These are phyloP conservation scores for Xylota segnis DNA, from an alignment of 2,888 invertebrate species.

Conservation along the genomic window DNA sequence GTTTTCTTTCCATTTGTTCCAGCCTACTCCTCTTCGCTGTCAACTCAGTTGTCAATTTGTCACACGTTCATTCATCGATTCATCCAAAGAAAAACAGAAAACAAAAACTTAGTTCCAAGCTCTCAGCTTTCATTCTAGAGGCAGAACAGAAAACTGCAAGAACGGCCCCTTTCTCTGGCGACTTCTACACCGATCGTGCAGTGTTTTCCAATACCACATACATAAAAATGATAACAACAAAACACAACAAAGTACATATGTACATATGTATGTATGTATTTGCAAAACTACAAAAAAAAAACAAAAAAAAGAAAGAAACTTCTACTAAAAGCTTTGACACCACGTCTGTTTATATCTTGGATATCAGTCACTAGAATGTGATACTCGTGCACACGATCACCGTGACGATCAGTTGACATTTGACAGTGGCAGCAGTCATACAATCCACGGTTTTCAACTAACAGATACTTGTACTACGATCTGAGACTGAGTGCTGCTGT, in stretches of 20 bases:
- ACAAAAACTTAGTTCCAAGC: conserved; percentile 40
- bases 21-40: conserved; percentile 21
- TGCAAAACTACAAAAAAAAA: conserved; percentile 24
- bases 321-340: conserved; percentile 63
- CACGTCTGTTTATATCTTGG: conserved; percentile 58
- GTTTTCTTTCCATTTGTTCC: conserved; percentile 41
- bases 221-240: conserved; percentile 37
- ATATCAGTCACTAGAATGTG: conserved; percentile 69
- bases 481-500: conserved; percentile 24
- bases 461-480: conserved; percentile 43
- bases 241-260: background rate
- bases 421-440: conserved; percentile 80
- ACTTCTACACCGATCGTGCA: conserved; percentile 10
- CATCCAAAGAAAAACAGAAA: conserved; percentile 26
- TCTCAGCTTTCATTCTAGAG: conserved; percentile 42
- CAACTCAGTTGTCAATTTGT: conserved; percentile 38
- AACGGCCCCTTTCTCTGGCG: background rate
- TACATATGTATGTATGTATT: too few relatives aligned
- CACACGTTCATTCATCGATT: conserved; percentile 40
- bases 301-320: conserved; percentile 12
- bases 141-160: conserved; percentile 6
- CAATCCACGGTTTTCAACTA: conserved; percentile 22
- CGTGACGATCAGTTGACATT: conserved; percentile 84
- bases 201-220: background rate
- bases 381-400: conserved; percentile 67